These are phyloP conservation scores for Calypte anna DNA, from an alignment of 2,113 vertebrate species.

Conservation along the genomic window DNA sequence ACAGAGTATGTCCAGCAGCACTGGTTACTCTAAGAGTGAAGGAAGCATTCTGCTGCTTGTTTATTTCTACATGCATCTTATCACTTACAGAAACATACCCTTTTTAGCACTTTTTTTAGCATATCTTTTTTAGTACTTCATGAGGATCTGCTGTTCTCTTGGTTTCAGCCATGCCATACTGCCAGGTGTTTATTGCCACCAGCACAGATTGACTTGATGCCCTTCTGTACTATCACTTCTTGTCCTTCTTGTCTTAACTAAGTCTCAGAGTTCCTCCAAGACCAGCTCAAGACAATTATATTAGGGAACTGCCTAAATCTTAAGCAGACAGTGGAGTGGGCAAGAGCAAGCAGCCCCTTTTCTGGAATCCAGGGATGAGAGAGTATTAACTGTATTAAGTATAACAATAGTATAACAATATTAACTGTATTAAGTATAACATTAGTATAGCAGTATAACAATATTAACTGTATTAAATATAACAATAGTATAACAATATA, in stretches of 20 bases:
- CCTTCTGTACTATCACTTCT: background rate
- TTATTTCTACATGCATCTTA: background rate
- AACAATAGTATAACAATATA: too few relatives aligned
- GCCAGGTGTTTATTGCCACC: background rate
- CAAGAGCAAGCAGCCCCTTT: background rate
- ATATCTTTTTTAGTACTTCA: background rate
- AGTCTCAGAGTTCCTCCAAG: background rate
- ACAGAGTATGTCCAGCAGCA: background rate
- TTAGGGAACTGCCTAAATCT: background rate
- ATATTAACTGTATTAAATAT: too few relatives aligned
- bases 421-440: too few relatives aligned
- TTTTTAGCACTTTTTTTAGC: too few relatives aligned
- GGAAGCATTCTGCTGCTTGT: background rate
- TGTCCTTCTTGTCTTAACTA: background rate
- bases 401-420: too few relatives aligned
- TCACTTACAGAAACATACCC: background rate
- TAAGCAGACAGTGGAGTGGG: background rate
- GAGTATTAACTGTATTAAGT: background rate
- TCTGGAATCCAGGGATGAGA: background rate
- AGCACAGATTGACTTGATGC: background rate
- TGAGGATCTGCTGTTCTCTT: background rate
- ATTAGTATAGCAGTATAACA: too few relatives aligned
- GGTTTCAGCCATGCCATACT: background rate
- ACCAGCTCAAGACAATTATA: background rate
- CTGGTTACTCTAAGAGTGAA: fast-evolving